These are phyloP conservation scores for Amitus sp. DNA, from an alignment of 2,888 invertebrate species.

Conservation along the genomic window DNA sequence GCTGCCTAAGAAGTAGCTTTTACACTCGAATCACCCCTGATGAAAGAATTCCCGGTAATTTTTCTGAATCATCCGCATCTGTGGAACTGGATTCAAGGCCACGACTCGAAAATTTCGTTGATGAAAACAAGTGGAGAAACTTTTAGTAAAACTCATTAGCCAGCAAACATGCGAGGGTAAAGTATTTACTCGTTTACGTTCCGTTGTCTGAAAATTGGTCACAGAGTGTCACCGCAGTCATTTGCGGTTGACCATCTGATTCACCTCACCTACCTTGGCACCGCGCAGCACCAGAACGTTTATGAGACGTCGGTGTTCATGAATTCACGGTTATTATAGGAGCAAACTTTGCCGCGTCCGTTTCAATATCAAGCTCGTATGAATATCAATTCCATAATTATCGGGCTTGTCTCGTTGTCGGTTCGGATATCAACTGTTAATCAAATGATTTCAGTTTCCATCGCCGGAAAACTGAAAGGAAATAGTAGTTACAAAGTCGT, in stretches of 20 bases:
- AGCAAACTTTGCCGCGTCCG: slow-evolving; percentile 32
- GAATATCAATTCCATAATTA: slow-evolving; percentile 20
- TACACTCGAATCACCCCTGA: too few relatives aligned
- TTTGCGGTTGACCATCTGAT: slow-evolving; percentile 39
- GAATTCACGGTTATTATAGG: slow-evolving; percentile 37
- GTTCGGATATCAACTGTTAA: too few relatives aligned
- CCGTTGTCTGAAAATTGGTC: slow-evolving; percentile 27
- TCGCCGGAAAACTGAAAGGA: too few relatives aligned
- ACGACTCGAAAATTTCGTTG: neutral
- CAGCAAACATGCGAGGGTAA: slow-evolving; percentile 17
- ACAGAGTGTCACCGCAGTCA: slow-evolving; percentile 40
- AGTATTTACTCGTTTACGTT: slow-evolving; percentile 31
- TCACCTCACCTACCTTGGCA: slow-evolving; percentile 36
- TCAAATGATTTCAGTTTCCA: too few relatives aligned
- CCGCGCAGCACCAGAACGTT: slow-evolving; percentile 40
- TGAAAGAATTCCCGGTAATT: too few relatives aligned
- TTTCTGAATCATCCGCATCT: too few relatives aligned
- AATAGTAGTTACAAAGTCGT: too few relatives aligned
- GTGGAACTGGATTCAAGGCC: neutral
- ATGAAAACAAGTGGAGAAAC: slow-evolving; percentile 2
- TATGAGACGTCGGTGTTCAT: slow-evolving; percentile 38
- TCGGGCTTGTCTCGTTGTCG: neutral
- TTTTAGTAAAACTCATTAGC: slow-evolving; percentile 18
- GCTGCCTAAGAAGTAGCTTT: too few relatives aligned
- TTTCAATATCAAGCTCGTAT: slow-evolving; percentile 31